Evolutionary conservation across 2,888 invertebrate species (phyloP).

Genomic region (Mesorhabditis spiculigera): DNA sequence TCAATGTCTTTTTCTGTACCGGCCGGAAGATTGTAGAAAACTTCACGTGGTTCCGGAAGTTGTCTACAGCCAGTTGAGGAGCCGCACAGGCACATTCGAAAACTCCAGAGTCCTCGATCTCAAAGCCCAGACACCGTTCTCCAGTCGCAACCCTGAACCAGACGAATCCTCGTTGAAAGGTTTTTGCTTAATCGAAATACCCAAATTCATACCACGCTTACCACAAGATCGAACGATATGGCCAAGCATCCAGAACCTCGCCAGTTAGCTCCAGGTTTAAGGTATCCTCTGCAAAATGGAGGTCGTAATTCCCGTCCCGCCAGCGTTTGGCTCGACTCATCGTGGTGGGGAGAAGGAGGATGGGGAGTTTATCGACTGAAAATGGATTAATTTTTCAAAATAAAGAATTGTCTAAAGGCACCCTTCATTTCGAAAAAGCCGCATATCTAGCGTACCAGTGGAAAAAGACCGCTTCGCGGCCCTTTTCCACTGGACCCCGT

Average conservation of each 20-base stretch:
- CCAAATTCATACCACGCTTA: too few relatives aligned
- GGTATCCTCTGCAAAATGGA: not conserved
- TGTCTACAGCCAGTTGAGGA: conserved; percentile 19
- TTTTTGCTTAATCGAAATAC: too few relatives aligned
- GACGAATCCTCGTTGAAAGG: not conserved
- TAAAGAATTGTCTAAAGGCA: not conserved
- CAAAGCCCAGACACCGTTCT: conserved; percentile 33
- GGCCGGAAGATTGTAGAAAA: not conserved
- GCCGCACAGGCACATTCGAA: conserved; percentile 27
- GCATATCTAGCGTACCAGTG: too few relatives aligned
- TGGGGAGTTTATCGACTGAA: not conserved
- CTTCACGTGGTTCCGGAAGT: conserved; percentile 13
- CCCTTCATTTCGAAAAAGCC: not conserved
- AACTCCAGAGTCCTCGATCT: conserved; percentile 20
- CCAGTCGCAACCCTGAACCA: conserved; percentile 31
- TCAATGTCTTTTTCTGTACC: not conserved
- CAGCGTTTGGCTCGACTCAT: not conserved
- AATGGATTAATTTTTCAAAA: not conserved
- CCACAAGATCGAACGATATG: not conserved
- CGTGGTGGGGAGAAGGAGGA: not conserved
- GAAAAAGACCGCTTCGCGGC: not conserved
- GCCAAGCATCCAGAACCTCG: not conserved
- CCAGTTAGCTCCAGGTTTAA: not conserved
- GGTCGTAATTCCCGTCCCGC: not conserved
- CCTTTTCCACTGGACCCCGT: too few relatives aligned